A percentile compares a stretch with the other conserved stretches of the same genome.
phyloP scores from a whole-genome alignment of 1,140 invertebrate species.

The Phenacoccus solenopsis region DNA sequence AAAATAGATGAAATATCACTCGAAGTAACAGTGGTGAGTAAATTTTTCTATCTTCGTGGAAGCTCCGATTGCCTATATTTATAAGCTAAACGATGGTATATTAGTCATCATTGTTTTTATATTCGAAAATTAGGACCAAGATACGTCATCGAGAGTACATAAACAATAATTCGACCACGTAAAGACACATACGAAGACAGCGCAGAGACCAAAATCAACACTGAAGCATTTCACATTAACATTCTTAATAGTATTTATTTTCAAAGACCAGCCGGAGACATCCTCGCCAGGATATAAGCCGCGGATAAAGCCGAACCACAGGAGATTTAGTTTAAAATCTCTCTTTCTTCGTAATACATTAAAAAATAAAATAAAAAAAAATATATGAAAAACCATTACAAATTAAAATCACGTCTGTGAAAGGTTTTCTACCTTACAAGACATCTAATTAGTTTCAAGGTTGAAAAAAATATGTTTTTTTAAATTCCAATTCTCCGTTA shows the following conservation, averaged over 20 bases:
- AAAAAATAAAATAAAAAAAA: background rate
- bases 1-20: no score
- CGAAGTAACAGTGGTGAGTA: background rate
- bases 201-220: background rate
- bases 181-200: background rate
- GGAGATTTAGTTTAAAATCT: conserved; percentile 2
- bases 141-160: background rate
- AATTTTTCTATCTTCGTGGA: background rate
- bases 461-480: background rate
- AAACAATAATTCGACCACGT: background rate
- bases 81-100: no score
- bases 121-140: background rate
- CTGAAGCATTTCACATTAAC: background rate
- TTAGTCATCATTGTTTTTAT: conserved; percentile 2
- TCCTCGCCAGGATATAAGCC: background rate
- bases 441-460: conserved; percentile 2
- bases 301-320: background rate
- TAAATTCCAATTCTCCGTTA: background rate
- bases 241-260: conserved; percentile 4
- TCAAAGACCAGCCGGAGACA: background rate
- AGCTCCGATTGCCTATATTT: no score
- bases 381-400: background rate
- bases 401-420: conserved; percentile 2
- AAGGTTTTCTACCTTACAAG: background rate
- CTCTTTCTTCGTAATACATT: no score